A percentile compares a stretch with the other conserved stretches of the same genome.
Conservation (phyloP, 2,888 invertebrate species). For the Tridacna gigas region DNA sequence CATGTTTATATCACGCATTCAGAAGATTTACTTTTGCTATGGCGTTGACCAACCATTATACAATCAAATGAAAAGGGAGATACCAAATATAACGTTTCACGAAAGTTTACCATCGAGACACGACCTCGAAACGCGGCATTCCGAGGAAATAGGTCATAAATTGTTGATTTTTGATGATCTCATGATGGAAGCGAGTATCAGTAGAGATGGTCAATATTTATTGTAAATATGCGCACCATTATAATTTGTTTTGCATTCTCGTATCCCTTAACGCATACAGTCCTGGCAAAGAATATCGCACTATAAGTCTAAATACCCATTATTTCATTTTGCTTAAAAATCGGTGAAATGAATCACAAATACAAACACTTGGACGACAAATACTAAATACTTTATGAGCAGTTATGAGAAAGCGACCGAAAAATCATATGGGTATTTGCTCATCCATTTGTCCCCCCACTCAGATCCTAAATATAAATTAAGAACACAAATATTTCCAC, state of each 20-base stretch:
- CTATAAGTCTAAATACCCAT: slow-evolving; percentile 37
- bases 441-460: slow-evolving; percentile 47
- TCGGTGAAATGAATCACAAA: slow-evolving; percentile 48
- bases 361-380: slow-evolving; percentile 53
- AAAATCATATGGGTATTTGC: slow-evolving; percentile 35
- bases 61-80: slow-evolving; percentile 24
- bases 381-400: slow-evolving; percentile 56
- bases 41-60: slow-evolving; percentile 33
- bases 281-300: slow-evolving; percentile 18
- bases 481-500: slow-evolving; percentile 42
- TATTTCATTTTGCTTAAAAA: slow-evolving; percentile 52
- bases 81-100: slow-evolving; percentile 24
- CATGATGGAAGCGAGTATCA: slow-evolving; percentile 28
- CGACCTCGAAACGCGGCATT: slow-evolving; percentile 26
- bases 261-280: slow-evolving; percentile 16
- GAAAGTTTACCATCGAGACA: slow-evolving; percentile 42
- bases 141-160: slow-evolving; percentile 20
- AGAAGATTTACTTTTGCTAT: slow-evolving; percentile 23
- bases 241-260: slow-evolving; percentile 26
- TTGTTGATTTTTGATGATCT: slow-evolving; percentile 48
- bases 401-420: slow-evolving; percentile 41
- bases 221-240: slow-evolving; percentile 43
- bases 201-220: slow-evolving; percentile 39
- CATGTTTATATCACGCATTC: slow-evolving; percentile 15
- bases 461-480: slow-evolving; percentile 42